These are phyloP conservation scores for Aphrophora alni DNA, from an alignment of 2,888 invertebrate genomes.

Conservation along the genomic window DNA sequence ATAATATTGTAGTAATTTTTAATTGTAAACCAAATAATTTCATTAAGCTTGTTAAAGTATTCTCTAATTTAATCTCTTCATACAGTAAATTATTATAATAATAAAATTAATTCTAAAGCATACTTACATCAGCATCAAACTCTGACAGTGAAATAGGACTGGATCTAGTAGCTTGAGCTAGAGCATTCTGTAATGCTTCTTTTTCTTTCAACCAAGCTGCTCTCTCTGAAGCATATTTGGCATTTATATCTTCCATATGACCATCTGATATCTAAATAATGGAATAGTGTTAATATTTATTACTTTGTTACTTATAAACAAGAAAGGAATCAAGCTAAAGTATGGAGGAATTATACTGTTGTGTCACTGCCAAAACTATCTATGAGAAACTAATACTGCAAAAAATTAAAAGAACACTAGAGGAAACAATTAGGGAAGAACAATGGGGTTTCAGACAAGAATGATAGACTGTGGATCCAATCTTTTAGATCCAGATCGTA, in stretches of 20 bases:
- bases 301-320: not conserved
- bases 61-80: no score
- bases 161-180: conserved; percentile 46
- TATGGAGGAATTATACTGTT: not conserved
- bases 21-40: no score
- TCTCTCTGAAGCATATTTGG: conserved; percentile 45
- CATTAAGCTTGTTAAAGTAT: no score
- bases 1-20: no score
- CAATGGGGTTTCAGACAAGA: no score
- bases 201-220: conserved; percentile 48
- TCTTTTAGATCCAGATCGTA: no score
- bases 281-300: no score
- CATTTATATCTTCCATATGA: conserved; percentile 38
- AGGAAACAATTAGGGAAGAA: no score
- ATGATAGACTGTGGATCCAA: no score
- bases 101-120: not conserved
- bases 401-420: no score
- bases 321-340: not conserved
- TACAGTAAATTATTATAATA: no score
- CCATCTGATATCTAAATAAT: conserved; percentile 21
- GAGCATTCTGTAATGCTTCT: conserved; percentile 44
- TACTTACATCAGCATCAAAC: conserved; percentile 10
- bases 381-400: no score
- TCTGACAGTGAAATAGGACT: not conserved
- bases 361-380: not conserved